These are phyloP conservation scores for Andrena hattorfiana DNA, from an alignment of 2,888 invertebrate species.

Conservation along the genomic window DNA sequence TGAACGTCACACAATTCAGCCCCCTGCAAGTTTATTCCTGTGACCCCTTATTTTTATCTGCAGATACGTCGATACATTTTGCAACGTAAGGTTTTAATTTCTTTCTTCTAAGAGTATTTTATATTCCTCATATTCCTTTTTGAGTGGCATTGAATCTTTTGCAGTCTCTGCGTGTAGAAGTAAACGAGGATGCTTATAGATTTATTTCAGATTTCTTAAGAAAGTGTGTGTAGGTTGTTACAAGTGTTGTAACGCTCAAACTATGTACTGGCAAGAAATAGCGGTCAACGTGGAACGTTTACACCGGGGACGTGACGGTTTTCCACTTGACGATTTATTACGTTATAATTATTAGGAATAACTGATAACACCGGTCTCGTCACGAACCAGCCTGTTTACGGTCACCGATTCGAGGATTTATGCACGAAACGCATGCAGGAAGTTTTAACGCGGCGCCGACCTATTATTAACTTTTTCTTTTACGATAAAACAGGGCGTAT, in stretches of 20 bases:
- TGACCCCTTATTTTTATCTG: no score
- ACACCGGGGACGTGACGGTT: conserved; percentile 3
- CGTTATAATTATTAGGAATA: conserved; percentile 27
- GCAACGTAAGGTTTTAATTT: no score
- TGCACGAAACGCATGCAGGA: neutral
- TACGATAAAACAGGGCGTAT: neutral
- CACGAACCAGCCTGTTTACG: conserved; percentile 9
- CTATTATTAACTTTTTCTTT: conserved; percentile 19
- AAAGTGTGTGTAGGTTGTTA: no score
- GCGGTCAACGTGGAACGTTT: conserved; percentile 8
- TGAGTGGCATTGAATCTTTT: no score
- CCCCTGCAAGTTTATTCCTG: no score
- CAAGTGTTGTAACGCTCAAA: neutral
- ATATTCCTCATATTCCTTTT: no score
- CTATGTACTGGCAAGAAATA: neutral
- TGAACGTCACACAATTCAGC: no score
- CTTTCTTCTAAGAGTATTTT: no score
- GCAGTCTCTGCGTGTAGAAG: no score
- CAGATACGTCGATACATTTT: no score
- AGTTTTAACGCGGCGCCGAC: neutral
- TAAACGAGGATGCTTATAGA: no score
- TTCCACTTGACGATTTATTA: neutral
- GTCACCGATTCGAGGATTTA: conserved; percentile 29
- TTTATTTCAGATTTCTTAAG: no score
- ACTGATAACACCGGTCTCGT: conserved; percentile 18